phyloP scores from a whole-genome alignment of 2,797 vertebrate species.

The Rhabdophis nuchalis region DNA sequence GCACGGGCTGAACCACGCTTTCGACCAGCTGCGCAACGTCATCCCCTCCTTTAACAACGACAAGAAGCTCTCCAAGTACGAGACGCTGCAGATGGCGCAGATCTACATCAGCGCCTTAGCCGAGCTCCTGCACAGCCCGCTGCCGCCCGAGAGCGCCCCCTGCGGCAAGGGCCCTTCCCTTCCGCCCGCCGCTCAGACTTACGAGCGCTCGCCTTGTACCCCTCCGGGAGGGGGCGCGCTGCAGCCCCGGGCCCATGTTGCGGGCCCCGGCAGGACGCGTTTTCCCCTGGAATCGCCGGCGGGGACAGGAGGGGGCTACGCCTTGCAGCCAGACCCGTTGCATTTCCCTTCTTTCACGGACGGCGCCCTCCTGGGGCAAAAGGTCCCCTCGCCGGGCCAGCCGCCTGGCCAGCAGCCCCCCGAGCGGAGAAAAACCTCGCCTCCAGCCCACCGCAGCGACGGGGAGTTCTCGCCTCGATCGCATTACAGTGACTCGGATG shows the following conservation, averaged over 20 bases:
- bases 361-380: slow-evolving; percentile 75
- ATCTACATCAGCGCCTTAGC: slow-evolving; percentile 96
- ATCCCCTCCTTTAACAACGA: slow-evolving; percentile 95
- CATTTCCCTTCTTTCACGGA: slow-evolving; percentile 79
- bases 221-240: slow-evolving; percentile 22
- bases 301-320: slow-evolving; percentile 57
- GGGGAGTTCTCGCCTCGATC: slow-evolving; percentile 95
- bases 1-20: slow-evolving; percentile 96
- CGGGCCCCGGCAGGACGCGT: slow-evolving; percentile 72
- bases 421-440: slow-evolving; percentile 81
- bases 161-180: slow-evolving; percentile 44
- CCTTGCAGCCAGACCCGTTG: slow-evolving; percentile 75
- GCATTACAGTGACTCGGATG: slow-evolving; percentile 97
- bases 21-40: slow-evolving; percentile 94
- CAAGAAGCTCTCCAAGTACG: slow-evolving; percentile 97
- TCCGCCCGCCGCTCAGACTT: slow-evolving; percentile 40
- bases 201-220: slow-evolving; percentile 37
- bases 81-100: slow-evolving; percentile 96
- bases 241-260: slow-evolving; percentile 31
- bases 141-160: slow-evolving; percentile 38
- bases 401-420: slow-evolving; percentile 63
- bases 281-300: slow-evolving; percentile 49
- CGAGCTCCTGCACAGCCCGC: slow-evolving; percentile 79
- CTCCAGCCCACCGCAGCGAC: slow-evolving; percentile 85
- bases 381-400: slow-evolving; percentile 73